Conservation (phyloP, 2,888 invertebrate genomes). For the Stenichneumon culpator region DNA sequence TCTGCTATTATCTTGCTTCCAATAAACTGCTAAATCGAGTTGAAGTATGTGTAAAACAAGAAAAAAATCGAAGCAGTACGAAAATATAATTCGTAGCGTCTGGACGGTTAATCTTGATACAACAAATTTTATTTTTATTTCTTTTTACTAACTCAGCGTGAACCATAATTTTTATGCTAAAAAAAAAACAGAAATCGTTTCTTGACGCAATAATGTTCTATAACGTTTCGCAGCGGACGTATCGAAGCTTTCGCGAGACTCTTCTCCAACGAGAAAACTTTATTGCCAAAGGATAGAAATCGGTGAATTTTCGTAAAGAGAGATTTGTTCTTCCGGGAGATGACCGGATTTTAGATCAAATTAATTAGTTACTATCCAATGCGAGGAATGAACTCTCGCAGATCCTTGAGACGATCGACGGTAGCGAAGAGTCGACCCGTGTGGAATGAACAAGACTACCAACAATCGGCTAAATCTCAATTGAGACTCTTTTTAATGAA, state of each 20-base stretch:
- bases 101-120: no score
- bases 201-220: neutral
- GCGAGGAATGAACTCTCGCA: neutral
- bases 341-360: neutral
- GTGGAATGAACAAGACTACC: conserved; percentile 3
- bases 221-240: neutral
- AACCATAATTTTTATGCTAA: neutral
- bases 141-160: neutral
- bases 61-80: neutral
- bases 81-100: neutral
- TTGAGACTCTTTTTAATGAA: conserved; percentile 35
- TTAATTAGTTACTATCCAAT: neutral
- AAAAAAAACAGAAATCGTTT: neutral
- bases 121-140: neutral
- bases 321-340: neutral
- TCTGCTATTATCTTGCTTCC: neutral
- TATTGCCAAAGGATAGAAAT: neutral
- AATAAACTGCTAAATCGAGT: neutral
- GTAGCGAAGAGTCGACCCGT: neutral
- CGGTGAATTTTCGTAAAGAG: conserved; percentile 13
- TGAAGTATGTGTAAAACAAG: neutral
- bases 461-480: conserved; percentile 15
- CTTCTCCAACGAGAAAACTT: neutral
- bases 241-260: neutral
- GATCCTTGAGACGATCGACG: neutral